Percentiles rank a stretch among this genome's conserved stretches.
These are phyloP conservation scores for Psilopogon haemacephalus DNA, from an alignment of 2,113 vertebrate species.

Conservation along the genomic window DNA sequence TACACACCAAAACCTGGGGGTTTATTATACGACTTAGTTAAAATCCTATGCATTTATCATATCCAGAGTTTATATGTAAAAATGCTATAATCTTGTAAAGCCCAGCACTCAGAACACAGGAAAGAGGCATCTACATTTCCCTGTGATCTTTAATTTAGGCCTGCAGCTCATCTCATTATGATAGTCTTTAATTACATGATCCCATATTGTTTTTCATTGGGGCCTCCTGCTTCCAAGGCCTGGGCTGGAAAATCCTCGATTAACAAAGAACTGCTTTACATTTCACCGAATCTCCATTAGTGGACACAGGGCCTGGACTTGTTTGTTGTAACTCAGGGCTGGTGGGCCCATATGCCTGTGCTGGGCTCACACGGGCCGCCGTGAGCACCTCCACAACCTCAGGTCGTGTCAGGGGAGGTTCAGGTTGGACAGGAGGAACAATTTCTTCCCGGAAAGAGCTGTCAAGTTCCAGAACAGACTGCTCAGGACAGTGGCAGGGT, in stretches of 20 bases:
- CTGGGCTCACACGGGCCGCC: no score
- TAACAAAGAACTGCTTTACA: accelerated
- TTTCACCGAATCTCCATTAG: accelerated
- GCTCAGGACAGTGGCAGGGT: no score
- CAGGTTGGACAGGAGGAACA: no score
- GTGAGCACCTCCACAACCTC: background rate
- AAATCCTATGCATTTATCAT: accelerated
- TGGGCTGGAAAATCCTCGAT: accelerated
- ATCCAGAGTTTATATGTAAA: background rate
- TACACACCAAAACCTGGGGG: accelerated
- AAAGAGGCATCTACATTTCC: accelerated
- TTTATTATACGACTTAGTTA: accelerated
- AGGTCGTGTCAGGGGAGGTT: no score
- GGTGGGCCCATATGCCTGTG: background rate
- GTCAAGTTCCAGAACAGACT: no score
- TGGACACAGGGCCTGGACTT: background rate
- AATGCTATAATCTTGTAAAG: accelerated
- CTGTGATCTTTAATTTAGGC: background rate
- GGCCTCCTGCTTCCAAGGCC: accelerated
- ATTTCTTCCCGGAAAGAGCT: no score
- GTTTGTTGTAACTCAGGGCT: background rate
- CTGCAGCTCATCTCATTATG: background rate
- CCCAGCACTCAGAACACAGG: background rate
- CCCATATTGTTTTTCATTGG: background rate
- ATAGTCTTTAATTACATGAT: background rate